Evolutionary conservation across 2,888 invertebrate species (phyloP), one percentile per base, ranked within the genome.

Genomic region (Linnaemya tessellans): DNA sequence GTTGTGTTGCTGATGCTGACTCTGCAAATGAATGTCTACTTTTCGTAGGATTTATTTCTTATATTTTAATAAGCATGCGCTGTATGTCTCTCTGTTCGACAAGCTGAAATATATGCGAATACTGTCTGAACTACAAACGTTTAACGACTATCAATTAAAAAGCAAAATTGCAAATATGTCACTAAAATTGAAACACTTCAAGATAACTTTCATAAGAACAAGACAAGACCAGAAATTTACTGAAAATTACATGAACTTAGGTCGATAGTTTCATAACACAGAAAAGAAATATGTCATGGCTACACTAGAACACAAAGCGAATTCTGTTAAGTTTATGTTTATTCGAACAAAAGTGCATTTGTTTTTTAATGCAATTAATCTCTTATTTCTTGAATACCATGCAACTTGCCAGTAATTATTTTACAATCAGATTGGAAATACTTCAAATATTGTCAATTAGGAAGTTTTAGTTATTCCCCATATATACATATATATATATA

Each of bases 51-150:
- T 64, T 54, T 35, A 13, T 46, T 62, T 58, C 18, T 3, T 13
- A 20, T 43, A 64, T 43, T 20, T 65, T 11, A 60, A 54, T 77
- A 58, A 80, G 84, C 64, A 82, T 56, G 80, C 73, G 84, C 86
- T 84, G 79, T 80, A 78, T 86, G 0, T 65, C 15, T 25, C n/a
- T 20, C 30, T 30, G 2, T 22, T 62, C 41, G 46, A n/a, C 35
- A 7, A 58, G 49, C 13, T 60, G 18, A 13, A 9, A 77, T 18
- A 22, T 56, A 13, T 46, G 67, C 20, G n/a, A 22, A 56, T n/a
- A 41, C 25, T 38, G 38, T 58, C 20, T 58, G 41, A 49, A 51
- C 46, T 68, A 51, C 20, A 3, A 78, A 18, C 56, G 18, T 65
- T 46, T 51, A 38, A 22, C 74, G n/a, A 56, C 30, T 62, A 65